A percentile compares a stretch with the other conserved stretches of the same genome.
These are phyloP conservation scores for Eupeodes latifasciatus DNA, from an alignment of 2,888 invertebrate species.

Conservation along the genomic window DNA sequence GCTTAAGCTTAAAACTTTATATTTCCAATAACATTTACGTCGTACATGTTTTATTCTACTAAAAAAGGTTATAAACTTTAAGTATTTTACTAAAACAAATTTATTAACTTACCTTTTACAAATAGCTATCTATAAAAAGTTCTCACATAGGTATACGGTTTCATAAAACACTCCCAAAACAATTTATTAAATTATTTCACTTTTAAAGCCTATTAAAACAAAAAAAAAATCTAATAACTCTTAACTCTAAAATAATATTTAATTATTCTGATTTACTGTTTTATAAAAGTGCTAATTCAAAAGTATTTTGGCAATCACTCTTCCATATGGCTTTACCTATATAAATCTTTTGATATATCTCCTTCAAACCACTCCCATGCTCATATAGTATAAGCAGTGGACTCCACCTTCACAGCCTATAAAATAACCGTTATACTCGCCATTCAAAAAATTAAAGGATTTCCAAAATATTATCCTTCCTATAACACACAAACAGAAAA, in stretches of 20 bases:
- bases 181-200: not conserved
- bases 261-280: conserved; percentile 17
- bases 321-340: not conserved
- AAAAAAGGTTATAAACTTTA: not conserved
- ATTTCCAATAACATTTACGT: no score
- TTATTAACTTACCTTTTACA: no score
- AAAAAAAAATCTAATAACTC: not conserved
- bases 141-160: not conserved
- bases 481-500: conserved; percentile 8
- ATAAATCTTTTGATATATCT: not conserved
- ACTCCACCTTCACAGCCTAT: conserved; percentile 23
- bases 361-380: not conserved
- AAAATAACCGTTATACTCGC: conserved; percentile 11
- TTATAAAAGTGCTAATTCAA: conserved; percentile 34
- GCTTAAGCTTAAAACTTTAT: no score
- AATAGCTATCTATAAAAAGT: not conserved
- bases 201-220: not conserved
- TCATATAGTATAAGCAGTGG: not conserved
- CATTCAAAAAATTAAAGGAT: conserved; percentile 33
- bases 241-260: conserved; percentile 12
- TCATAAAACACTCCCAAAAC: not conserved
- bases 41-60: not conserved
- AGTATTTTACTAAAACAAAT: not conserved
- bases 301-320: conserved; percentile 35
- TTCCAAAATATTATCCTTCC: conserved; percentile 34